Evolutionary conservation across 2,113 vertebrate species (phyloP), one percentile per base, ranked within the genome.

Genomic region (Phaetusa simplex): DNA sequence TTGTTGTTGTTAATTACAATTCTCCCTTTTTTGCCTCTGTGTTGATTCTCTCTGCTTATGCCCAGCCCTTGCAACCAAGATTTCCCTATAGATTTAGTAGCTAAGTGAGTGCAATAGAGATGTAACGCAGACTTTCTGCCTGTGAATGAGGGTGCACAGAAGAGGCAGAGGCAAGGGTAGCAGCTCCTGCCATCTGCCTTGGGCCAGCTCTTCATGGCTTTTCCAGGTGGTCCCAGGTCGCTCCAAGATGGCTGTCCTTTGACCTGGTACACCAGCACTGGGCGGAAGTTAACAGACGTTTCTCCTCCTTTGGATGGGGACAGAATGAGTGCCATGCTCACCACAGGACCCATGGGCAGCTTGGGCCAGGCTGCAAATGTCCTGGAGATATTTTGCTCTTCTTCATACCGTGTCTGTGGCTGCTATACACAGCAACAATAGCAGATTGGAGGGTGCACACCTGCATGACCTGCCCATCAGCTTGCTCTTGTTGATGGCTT

Each of bases 1-100:
- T 77, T 82, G 38, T 85, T 88, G 49, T 18, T 84, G 36, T 49
- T 94, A 87, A 82, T 93, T 79, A 42, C 36, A 36, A 1, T 59
- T 82, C 77, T 91, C 52, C 30, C 26, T 77, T 91, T 93, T 92
- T 77, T 84, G 27, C 61, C 74, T 86, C 38, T 42, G 14, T 62
- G 62, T 82, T 55, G 15, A 34, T 72, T 49, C 20, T 62, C 19
- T 45, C 34, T 88, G 70, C 29, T 82, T 55, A 34, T 22, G 34
- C n/a, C 43, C 64, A 72, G 78, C 26, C 76, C 34, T 91, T 52
- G 23, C 30, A 52, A 49, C 43, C 11, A 71, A 83, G 38, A 34
- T 45, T 92, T 87, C n/a, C 38, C 38, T 52, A 22, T 14, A 22
- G 23, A 74, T 76, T 58, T 43, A 83, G 58, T 55, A 86, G 72